Conservation (phyloP, 2,113 vertebrate species). For the Picathartes gymnocephalus region DNA sequence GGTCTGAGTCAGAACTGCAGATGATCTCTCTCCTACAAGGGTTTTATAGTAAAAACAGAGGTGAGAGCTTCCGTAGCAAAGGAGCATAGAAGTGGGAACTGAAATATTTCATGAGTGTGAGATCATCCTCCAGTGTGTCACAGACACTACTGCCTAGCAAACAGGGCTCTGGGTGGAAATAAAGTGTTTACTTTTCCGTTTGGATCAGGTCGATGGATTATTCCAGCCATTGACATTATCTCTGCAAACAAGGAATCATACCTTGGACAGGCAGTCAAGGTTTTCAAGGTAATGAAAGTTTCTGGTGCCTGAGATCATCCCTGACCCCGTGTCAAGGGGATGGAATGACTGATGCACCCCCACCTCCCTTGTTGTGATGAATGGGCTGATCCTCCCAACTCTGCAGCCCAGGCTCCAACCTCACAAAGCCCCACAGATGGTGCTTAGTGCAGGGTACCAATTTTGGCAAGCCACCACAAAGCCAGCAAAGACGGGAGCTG, state of each 20-base stretch:
- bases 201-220: neutral
- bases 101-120: conserved; percentile 21
- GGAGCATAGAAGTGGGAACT: conserved; percentile 15
- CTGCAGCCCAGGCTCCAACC: too few species aligned
- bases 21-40: conserved; percentile 52
- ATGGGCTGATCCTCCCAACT: neutral
- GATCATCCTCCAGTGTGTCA: neutral
- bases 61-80: conserved; percentile 1
- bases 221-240: conserved; percentile 27
- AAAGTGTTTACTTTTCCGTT: conserved; percentile 11
- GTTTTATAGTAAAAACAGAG: conserved; percentile 47
- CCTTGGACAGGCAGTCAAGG: neutral
- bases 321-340: accelerated
- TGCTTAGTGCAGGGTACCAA: neutral
- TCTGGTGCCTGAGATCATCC: neutral
- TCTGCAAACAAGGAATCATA: conserved; percentile 8
- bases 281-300: neutral
- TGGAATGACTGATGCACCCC: neutral
- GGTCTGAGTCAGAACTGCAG: conserved; percentile 66
- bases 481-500: neutral
- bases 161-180: neutral
- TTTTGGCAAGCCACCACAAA: neutral
- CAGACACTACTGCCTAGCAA: conserved; percentile 8
- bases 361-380: neutral
- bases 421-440: neutral